These are phyloP conservation scores for Wasmannia auropunctata DNA, from an alignment of 1,140 invertebrate species.

Conservation along the genomic window DNA sequence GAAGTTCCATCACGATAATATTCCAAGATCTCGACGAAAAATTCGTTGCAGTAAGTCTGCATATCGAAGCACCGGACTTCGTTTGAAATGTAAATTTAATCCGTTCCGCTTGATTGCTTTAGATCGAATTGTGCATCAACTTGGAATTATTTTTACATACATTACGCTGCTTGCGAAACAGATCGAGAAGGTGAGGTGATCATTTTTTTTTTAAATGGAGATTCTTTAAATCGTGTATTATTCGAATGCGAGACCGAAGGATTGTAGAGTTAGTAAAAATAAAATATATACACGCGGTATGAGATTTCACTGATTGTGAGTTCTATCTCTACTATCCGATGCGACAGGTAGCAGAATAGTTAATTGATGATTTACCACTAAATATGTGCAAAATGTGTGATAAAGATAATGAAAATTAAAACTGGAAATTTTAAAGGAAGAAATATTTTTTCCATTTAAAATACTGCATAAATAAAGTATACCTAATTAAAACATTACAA, in stretches of 20 bases:
- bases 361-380: not conserved
- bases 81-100: constrained; percentile 53
- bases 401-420: not conserved
- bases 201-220: not conserved
- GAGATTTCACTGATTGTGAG: not conserved
- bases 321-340: not conserved
- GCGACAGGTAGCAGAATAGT: too few species aligned
- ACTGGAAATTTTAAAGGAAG: not conserved
- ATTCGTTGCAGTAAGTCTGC: not conserved
- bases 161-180: constrained; percentile 34
- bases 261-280: not conserved
- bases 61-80: constrained; percentile 15
- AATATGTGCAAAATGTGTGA: not conserved
- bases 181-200: not conserved
- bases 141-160: constrained; percentile 59
- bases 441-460: not conserved
- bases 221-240: constrained; percentile 14
- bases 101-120: constrained; percentile 25
- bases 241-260: not conserved
- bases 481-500: not conserved
- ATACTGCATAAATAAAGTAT: not conserved
- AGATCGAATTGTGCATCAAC: constrained; percentile 35
- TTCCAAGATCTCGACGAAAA: not conserved
- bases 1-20: not conserved
- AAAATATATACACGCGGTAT: not conserved